phyloP scores from a whole-genome alignment of 2,888 invertebrate genomes.

The Mythimna albipuncta region DNA sequence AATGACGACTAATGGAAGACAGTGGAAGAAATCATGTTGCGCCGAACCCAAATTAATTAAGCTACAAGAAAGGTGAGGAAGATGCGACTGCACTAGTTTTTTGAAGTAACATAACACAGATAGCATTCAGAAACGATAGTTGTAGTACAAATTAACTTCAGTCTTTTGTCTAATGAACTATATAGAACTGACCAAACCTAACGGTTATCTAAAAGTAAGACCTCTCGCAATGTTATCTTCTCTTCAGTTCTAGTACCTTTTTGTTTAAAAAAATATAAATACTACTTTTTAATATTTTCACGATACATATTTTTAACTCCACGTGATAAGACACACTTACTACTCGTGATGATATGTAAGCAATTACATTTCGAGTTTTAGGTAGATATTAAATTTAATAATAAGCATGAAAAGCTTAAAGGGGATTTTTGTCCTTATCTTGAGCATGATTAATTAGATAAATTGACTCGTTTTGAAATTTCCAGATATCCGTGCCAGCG shows the following conservation, averaged over 20 bases:
- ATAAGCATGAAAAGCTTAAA: not conserved
- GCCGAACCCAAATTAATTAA: not conserved
- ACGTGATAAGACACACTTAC: not conserved
- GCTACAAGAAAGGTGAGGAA: not conserved
- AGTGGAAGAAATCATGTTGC: not conserved
- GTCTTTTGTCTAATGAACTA: too few relatives aligned
- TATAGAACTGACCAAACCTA: too few relatives aligned
- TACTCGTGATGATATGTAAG: slow-evolving; percentile 11
- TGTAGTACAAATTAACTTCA: too few relatives aligned
- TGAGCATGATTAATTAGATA: slow-evolving; percentile 10
- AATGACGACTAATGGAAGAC: not conserved
- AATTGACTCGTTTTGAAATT: not conserved
- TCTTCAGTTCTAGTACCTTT: too few relatives aligned
- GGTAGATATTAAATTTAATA: not conserved
- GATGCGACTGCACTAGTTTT: not conserved
- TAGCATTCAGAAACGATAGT: too few relatives aligned
- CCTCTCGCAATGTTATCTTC: not conserved
- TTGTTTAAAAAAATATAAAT: not conserved
- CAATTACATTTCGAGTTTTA: not conserved
- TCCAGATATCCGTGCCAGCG: not conserved
- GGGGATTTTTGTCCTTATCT: slow-evolving; percentile 27
- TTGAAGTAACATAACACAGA: not conserved
- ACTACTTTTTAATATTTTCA: not conserved
- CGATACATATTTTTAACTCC: not conserved
- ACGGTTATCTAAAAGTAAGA: not conserved